Base-by-base conservation (phyloP, 2,888 invertebrate species). In the Drosophila mimetica region DNA sequence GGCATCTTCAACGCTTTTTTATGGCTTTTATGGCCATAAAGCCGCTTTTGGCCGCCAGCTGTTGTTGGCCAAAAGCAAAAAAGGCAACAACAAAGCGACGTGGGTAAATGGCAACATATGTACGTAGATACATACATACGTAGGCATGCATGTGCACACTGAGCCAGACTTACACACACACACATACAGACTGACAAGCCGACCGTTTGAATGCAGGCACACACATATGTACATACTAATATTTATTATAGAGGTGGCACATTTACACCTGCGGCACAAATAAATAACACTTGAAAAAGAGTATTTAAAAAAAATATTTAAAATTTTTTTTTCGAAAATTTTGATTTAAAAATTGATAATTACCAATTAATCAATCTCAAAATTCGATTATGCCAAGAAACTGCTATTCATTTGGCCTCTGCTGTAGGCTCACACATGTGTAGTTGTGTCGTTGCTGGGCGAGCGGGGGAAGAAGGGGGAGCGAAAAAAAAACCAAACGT, bases 1-100 rank as follows among this genome's bases (percentile, higher is more conserved):
- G 66, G 34, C 64, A 64, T 64, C 64, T 65, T 86, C 77, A 79
- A 65, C 76, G 78, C 71, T 82, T 82, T 79, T 82, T 86, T 81
- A 86, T 81, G 84, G 86, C 86, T 82, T 86, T 82, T 76, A 77
- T 84, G 81, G 76, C 76, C 76, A 80, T 80, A 86, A 82, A 86
- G 85, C 74, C 74, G 87, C 85, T 76, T 80, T 44, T 69, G 78
- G 76, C 85, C 75, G 86, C 81, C 86, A 81, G 81, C 87, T 82
- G 81, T 86, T 84, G 52, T 70, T 71, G 71, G 51, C 59, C 51
- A 59, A 59, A 46, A 36, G 50, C 54, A 44, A 55, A 46, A 44
- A 64, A n/a, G 18, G n/a, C 53, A 71, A 37, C 20, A 51, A 59
- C 41, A 65, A 44, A 20, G 61, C 41, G 61, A 67, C n/a, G 48